Evolutionary conservation across 2,797 vertebrate genomes (phyloP).

Genomic region (Neosalanx taihuensis): DNA sequence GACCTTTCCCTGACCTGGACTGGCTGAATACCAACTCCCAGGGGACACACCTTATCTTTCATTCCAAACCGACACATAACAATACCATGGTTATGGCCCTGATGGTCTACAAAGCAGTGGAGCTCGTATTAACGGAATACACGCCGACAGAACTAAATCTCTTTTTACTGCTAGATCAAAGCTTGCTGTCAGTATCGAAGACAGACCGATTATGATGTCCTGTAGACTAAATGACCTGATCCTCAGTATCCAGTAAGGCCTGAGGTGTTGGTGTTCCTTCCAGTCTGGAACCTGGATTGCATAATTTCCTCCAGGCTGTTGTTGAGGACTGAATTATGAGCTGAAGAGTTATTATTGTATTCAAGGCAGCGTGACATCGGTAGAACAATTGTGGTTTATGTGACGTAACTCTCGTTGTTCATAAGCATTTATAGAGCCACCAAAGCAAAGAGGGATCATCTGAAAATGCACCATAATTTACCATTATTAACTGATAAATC

Average conservation of each 20-base stretch:
- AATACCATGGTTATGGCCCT: neutral
- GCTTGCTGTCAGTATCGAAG: neutral
- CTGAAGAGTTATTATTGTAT: neutral
- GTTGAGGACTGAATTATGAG: constrained; percentile 12
- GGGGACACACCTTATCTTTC: constrained; percentile 17
- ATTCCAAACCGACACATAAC: constrained; percentile 10
- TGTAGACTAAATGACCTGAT: constrained; percentile 38
- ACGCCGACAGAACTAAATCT: no score
- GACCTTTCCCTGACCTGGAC: constrained; percentile 31
- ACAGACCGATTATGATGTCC: neutral
- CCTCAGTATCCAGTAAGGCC: constrained; percentile 36
- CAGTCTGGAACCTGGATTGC: constrained; percentile 20
- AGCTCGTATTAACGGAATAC: no score
- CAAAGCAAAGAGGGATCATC: neutral
- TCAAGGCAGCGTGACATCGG: neutral
- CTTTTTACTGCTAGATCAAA: neutral
- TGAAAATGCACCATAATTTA: neutral
- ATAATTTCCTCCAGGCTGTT: constrained; percentile 33
- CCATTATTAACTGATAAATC: constrained; percentile 8
- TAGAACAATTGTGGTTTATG: neutral
- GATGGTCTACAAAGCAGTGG: no score
- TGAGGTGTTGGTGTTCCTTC: constrained; percentile 40
- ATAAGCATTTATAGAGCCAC: neutral
- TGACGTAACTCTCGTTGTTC: neutral
- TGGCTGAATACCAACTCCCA: constrained; percentile 26